phyloP scores from a whole-genome alignment of 1,140 invertebrate genomes.

The Belonocnema kinseyi region DNA sequence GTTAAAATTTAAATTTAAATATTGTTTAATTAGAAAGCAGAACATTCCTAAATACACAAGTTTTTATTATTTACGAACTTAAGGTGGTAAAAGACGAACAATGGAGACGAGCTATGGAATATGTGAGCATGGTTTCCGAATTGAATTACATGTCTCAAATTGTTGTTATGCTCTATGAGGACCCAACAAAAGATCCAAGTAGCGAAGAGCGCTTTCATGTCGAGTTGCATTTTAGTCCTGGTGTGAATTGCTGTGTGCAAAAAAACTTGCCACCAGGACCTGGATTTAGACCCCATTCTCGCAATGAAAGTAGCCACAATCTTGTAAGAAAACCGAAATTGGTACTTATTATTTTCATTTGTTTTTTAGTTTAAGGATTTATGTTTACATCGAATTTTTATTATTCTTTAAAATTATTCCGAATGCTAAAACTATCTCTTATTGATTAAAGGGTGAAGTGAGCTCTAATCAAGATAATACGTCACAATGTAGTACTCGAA shows the following conservation, averaged over 20 bases:
- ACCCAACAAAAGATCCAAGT: constrained; percentile 94
- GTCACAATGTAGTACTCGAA: constrained; percentile 77
- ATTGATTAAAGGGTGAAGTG: constrained; percentile 58
- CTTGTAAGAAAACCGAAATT: constrained; percentile 58
- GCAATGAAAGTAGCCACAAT: constrained; percentile 82
- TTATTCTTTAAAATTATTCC: not conserved
- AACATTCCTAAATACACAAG: not conserved
- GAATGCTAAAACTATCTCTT: not conserved
- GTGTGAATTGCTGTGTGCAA: constrained; percentile 96
- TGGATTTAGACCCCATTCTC: constrained; percentile 93
- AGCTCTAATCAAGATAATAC: constrained; percentile 66
- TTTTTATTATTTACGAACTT: constrained; percentile 29
- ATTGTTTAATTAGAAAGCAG: not conserved
- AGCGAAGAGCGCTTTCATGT: constrained; percentile 96
- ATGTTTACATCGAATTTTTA: not conserved
- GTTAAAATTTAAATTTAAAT: constrained; percentile 53
- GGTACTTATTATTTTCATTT: constrained; percentile 26
- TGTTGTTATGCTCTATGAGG: constrained; percentile 99
- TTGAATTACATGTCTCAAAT: constrained; percentile 99
- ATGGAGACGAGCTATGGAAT: constrained; percentile 99
- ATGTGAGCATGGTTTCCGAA: constrained; percentile 97
- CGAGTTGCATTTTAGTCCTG: constrained; percentile 98
- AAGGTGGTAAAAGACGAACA: constrained; percentile 94
- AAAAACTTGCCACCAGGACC: constrained; percentile 95
- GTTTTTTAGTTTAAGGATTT: not conserved